Base-by-base conservation (phyloP, 2,888 invertebrate species). In the Matsumyia berberina region DNA sequence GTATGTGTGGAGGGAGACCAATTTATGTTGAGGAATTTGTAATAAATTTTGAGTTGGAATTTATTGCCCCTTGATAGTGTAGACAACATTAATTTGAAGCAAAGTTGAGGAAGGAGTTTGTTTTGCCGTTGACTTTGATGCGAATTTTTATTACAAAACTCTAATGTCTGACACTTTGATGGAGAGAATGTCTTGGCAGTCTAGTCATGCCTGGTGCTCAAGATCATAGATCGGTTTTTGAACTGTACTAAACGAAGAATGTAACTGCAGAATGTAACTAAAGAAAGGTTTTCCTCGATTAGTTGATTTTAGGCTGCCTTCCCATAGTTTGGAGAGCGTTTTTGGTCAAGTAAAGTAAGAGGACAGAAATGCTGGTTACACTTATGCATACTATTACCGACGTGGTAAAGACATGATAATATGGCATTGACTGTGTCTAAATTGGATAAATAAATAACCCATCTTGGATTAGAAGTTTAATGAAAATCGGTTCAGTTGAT, bases 1-100 rank as follows among this genome's bases (percentile, higher is more conserved):
- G 33, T 1, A 12, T 15, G n/a, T n/a, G 12, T 6, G 37, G 19
- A 9, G 37, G 15, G 15, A 39, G 33, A 37, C 57, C 49, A 60
- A 15, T 73, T 83, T 83, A 67, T 74, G 69, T 62, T 39, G 37
- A 74, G 79, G 83, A 78, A 83, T 83, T 83, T 69, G 78, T 51
- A 62, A 83, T 83, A 83, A 83, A 83, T 83, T 62, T 24, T 73
- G 11, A 46, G 37, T 55, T 17, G 74, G 19, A 79, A 83, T 83
- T 78, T 83, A 83, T 83, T 62, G 46, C 15, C 39, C 7, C 60
- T 64, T 66, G 44, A 62, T 53, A 53, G 78, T 49, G 78, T 24
- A 55, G 72, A 72, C 78, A 78, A 55, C 77, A 77, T 72, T 77
- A 77, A 82, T 78, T 82, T 77, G 82, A 39, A 55, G 57, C 73